These are phyloP conservation scores for Sminthurides aquaticus DNA, from an alignment of 2,888 invertebrate species.

Conservation along the genomic window DNA sequence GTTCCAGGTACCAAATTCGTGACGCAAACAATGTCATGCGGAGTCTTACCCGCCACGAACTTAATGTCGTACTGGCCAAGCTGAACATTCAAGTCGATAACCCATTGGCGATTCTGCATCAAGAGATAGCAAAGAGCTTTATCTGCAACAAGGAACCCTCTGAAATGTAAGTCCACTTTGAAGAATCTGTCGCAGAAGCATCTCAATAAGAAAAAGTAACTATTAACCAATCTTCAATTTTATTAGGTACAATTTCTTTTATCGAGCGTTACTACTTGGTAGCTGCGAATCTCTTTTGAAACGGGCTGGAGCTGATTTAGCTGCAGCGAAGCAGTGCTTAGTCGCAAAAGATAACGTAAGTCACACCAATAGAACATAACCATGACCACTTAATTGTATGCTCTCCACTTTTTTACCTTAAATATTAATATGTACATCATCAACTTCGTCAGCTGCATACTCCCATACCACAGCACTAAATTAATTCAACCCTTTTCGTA, in stretches of 20 bases:
- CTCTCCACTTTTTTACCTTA: no score
- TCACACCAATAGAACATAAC: no score
- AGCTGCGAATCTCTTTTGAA: conserved; percentile 1
- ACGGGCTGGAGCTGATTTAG: not conserved
- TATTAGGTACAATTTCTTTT: conserved; percentile 4
- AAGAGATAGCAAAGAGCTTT: conserved; percentile 84
- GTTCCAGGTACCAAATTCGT: conserved; percentile 29
- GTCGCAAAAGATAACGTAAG: not conserved
- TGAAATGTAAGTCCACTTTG: no score
- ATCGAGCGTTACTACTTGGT: conserved; percentile 8
- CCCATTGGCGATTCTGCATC: conserved; percentile 87
- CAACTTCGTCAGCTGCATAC: no score
- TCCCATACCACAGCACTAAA: no score
- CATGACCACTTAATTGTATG: no score
- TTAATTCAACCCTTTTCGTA: no score
- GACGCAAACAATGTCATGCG: conserved; percentile 16
- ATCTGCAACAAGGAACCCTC: conserved; percentile 62
- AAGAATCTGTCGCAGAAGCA: not conserved
- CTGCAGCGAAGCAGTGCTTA: not conserved
- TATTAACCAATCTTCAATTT: not conserved
- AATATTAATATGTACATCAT: no score
- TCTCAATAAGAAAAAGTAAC: not conserved
- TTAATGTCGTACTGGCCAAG: conserved; percentile 60
- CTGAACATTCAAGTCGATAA: conserved; percentile 89
- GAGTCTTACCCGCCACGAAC: conserved; percentile 50